A percentile compares a stretch with the other conserved stretches of the same genome.
Conservation (phyloP, 2,113 vertebrate genomes). For the Xiphophorus maculatus region DNA sequence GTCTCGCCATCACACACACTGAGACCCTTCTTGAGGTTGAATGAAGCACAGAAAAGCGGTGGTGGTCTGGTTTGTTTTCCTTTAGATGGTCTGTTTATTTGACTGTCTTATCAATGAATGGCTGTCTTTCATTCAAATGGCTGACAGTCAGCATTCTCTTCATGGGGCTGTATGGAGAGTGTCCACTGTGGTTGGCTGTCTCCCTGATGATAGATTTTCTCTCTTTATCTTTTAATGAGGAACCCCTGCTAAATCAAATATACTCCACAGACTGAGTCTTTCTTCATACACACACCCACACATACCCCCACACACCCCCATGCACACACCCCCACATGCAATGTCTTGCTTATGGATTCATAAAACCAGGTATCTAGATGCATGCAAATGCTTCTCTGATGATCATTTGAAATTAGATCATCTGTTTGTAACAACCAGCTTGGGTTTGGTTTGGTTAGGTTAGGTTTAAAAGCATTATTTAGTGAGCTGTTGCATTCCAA, state of each 20-base stretch:
- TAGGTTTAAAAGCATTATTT: too few species aligned
- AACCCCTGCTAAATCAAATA: constrained; percentile 19
- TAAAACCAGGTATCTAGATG: neutral
- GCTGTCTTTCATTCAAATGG: constrained; percentile 68
- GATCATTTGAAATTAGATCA: neutral
- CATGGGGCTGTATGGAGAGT: constrained; percentile 17
- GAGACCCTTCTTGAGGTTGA: constrained; percentile 43
- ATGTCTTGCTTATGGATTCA: neutral
- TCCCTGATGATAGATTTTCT: constrained; percentile 12
- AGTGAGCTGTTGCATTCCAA: neutral
- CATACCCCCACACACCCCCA: too few species aligned
- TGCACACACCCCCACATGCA: neutral
- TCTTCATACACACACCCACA: neutral
- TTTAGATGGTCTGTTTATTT: constrained; percentile 64
- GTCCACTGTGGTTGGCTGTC: neutral
- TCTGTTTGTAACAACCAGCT: neutral
- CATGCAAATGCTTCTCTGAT: neutral
- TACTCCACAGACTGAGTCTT: neutral
- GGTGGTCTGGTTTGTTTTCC: constrained; percentile 65
- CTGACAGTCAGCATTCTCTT: constrained; percentile 39
- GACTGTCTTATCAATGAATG: constrained; percentile 74
- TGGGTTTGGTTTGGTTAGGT: neutral
- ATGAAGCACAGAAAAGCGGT: constrained; percentile 47
- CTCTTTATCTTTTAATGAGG: constrained; percentile 10
- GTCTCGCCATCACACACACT: constrained; percentile 13